Percentiles rank a stretch among this genome's conserved stretches.
These are phyloP conservation scores for Lucilia cuprina DNA, from an alignment of 1,140 invertebrate species.

Conservation along the genomic window DNA sequence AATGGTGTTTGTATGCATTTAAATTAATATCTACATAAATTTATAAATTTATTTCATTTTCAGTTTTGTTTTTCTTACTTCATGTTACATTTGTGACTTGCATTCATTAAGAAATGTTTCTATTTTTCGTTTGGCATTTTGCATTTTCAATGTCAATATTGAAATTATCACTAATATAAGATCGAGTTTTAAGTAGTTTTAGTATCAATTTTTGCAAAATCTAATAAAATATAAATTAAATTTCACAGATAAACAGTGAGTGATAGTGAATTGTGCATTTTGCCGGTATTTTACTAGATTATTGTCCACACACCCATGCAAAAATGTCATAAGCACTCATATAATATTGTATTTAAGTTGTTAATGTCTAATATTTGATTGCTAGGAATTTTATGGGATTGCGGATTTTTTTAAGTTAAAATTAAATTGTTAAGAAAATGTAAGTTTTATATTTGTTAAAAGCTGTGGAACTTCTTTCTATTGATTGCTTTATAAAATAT, in stretches of 20 bases:
- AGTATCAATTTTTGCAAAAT: neutral
- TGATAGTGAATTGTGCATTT: neutral
- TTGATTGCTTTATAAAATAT: too few relatives aligned
- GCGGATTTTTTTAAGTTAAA: too few relatives aligned
- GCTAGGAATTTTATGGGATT: too few relatives aligned
- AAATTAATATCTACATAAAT: conserved; percentile 28
- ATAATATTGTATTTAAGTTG: too few relatives aligned
- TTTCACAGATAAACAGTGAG: neutral
- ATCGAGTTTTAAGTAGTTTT: neutral
- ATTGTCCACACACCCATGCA: too few relatives aligned
- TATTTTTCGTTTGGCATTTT: neutral
- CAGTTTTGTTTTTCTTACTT: neutral
- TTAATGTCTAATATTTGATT: too few relatives aligned
- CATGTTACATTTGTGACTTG: neutral
- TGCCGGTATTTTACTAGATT: too few relatives aligned
- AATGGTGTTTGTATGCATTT: neutral
- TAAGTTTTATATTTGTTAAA: too few relatives aligned
- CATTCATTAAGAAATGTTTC: too few relatives aligned
- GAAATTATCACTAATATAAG: neutral
- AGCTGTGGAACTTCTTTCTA: too few relatives aligned
- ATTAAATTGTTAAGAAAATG: too few relatives aligned
- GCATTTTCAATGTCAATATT: neutral
- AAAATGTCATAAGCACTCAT: too few relatives aligned
- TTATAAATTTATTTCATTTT: conserved; percentile 15
- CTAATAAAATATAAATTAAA: neutral